These are phyloP conservation scores for Bucorvus abyssinicus DNA, from an alignment of 2,797 vertebrate species.

Conservation along the genomic window DNA sequence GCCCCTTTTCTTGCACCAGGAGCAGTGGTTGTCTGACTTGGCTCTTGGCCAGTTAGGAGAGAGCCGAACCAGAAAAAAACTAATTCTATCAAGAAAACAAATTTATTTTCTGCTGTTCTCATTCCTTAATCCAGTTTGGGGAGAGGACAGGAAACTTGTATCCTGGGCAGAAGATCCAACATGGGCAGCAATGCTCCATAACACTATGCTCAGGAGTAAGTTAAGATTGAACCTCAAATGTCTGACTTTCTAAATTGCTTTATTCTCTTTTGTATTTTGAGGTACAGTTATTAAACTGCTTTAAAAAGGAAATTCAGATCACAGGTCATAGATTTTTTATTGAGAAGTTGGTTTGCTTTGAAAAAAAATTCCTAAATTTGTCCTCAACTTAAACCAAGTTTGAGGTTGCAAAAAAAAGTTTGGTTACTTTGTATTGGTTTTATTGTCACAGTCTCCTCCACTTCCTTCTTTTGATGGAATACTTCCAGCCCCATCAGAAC, in stretches of 20 bases:
- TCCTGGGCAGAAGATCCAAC: neutral
- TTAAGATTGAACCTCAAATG: neutral
- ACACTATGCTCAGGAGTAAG: neutral
- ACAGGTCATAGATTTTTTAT: neutral
- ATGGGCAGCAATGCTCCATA: neutral
- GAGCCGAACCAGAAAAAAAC: neutral
- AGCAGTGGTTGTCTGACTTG: neutral
- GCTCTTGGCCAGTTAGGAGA: neutral
- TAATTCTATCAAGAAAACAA: neutral
- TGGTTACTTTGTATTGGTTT: neutral
- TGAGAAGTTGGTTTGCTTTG: neutral
- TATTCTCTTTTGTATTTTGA: neutral
- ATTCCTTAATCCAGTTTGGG: neutral
- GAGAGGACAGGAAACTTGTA: neutral
- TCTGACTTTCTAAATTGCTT: neutral
- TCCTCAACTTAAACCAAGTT: neutral
- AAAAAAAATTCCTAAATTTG: neutral
- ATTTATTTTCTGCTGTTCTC: neutral
- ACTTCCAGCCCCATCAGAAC: neutral
- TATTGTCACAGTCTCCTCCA: neutral
- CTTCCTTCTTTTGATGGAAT: slow-evolving; percentile 18
- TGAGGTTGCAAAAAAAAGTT: neutral
- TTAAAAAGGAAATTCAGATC: neutral
- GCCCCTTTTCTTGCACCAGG: neutral
- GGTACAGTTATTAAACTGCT: neutral